Base-by-base conservation (phyloP, 2,797 vertebrate species). In the Avahi laniger region DNA sequence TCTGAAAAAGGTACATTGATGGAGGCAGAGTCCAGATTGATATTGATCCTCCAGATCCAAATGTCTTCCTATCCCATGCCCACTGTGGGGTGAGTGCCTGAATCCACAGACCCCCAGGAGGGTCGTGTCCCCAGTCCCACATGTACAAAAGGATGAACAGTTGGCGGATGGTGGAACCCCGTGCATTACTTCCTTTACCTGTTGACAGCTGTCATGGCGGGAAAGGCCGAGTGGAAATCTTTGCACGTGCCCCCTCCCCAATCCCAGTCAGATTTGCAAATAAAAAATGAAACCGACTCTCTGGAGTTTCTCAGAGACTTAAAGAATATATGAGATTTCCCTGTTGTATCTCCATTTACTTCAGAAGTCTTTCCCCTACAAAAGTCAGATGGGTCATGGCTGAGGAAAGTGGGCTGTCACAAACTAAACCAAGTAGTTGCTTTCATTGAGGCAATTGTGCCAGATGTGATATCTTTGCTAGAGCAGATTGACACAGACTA, bases 401-500 rank as follows among this genome's bases (percentile, higher is more conserved):
- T 63, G 89, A 89, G 75, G 24, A 70, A 2, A 75, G n/a, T 26
- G 41, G 85, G 70, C 41, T 54, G 52, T 24, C 65, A 85, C 15
- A n/a, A 86, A 94, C 18, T 48, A 65, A 79, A 63, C 73, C 41
- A 59, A 65, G 3, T 43, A 46, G 48, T 48, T 38, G 69, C 52
- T 61, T 52, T 24, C 17, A 69, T 24, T 54, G n/a, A 89, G 75
- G 73, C 54, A 91, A 50, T 30, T 91, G 1, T 48, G 50, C 54
- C 73, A 89, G 86, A 95, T 70, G 78, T 80, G 69, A 8, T 15
- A 35, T 46, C 65, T 89, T 76, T 92, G 67, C 73, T 57, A 59
- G 0, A 85, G 5, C 17, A 94, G 78, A 63, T 43, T 86, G 75
- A 79, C 93, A 52, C 69, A 94, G 73, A 88, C 38, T 54, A 3